Base-by-base conservation (phyloP, 2,888 invertebrate genomes). In the Germaria angustata region DNA sequence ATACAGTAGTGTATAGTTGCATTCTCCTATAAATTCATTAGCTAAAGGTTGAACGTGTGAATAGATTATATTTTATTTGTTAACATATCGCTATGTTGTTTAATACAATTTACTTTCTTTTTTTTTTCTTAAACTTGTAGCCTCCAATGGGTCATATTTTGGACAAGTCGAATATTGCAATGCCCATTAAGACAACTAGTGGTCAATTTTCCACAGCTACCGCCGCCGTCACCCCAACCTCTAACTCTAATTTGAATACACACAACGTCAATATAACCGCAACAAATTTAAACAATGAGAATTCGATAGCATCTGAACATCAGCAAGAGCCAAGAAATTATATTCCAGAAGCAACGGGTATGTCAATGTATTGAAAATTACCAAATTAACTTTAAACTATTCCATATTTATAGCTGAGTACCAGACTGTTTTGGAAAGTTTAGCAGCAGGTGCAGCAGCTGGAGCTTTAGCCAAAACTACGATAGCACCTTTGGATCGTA, bases 401-500 rank as follows among this genome's bases (percentile, higher is more conserved):
- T 15, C 22, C 13, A 39, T 11, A 44, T 22, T 68, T 53, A 36
- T 49, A 80, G 79, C 51, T 24, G 59, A 66, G 51, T 80, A 80
- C 39, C 72, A 66, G 24, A 66, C 93, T 78, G 95, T 97, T 71
- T 88, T 95, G 85, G 96, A 97, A 78, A 98, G 98, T 86, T 93
- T 99, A 85, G 91, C 95, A 63, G 95, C 99, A 0, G 99, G 99
- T 36, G 99, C 99, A 0, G 92, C 95, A 20, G 99, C 99, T 32
- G 99, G 99, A 20, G 98, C 97, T 2, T 86, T 96, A 80, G 99
- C 99, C 28, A 99, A 99, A 92, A 98, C 99, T 0, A 94, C 94
- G 57, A 99, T 99, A 86, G 99, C 99, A 1, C 99, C 99, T 0
- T 92, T 99, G 69, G 99, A 99, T 92, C 93, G 99, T 82, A 97